phyloP scores from a whole-genome alignment of 2,797 vertebrate species.

The Anguilla anguilla region DNA sequence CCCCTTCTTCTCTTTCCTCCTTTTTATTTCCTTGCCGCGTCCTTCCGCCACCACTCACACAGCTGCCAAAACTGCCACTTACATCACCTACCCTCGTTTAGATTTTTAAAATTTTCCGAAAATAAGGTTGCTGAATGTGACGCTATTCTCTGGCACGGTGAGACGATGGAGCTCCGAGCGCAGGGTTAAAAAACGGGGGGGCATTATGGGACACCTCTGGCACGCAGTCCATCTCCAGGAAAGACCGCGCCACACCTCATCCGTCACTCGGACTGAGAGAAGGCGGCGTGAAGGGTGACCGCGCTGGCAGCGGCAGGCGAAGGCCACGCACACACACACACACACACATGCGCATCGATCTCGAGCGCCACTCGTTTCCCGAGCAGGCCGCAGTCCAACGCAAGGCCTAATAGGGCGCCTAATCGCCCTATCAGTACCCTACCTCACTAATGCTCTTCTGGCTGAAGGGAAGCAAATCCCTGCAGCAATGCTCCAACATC shows the following conservation, averaged over 20 bases:
- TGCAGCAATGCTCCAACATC: no score
- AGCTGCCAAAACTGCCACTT: not conserved
- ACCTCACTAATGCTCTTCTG: no score
- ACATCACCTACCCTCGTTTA: no score
- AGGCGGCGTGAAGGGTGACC: not conserved
- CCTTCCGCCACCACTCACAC: not conserved
- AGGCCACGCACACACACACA: not conserved
- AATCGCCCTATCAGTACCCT: no score
- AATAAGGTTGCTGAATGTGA: constrained; percentile 28
- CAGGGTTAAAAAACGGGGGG: not conserved
- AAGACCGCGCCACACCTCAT: not conserved
- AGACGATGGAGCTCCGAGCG: not conserved
- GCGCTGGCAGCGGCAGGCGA: not conserved
- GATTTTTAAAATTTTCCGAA: not conserved
- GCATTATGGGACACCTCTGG: not conserved
- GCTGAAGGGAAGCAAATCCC: no score
- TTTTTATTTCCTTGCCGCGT: no score
- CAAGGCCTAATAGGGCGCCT: no score
- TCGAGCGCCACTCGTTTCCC: no score
- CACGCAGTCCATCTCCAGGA: constrained; percentile 28
- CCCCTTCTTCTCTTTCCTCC: not conserved
- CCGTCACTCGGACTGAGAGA: not conserved
- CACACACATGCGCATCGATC: no score
- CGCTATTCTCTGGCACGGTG: not conserved
- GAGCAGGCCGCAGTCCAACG: no score